These are phyloP conservation scores for Trichogramma dendrolimi DNA, from an alignment of 2,888 invertebrate species.

Conservation along the genomic window DNA sequence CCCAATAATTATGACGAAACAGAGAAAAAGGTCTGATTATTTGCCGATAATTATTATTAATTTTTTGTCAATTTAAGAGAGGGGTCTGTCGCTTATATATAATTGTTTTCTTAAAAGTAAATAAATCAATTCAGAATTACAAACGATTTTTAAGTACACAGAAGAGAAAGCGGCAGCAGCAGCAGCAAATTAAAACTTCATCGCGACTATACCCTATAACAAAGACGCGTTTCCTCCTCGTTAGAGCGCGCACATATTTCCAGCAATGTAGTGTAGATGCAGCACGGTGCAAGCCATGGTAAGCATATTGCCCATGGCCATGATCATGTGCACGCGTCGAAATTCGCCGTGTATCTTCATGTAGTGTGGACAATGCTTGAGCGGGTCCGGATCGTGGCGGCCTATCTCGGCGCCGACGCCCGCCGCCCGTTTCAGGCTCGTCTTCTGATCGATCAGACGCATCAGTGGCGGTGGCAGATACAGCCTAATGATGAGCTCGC, in stretches of 20 bases:
- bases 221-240: too few species aligned
- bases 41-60: too few species aligned
- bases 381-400: slow-evolving; percentile 64
- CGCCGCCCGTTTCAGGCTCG: slow-evolving; percentile 68
- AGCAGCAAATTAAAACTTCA: too few species aligned
- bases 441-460: slow-evolving; percentile 69
- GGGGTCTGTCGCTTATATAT: too few species aligned
- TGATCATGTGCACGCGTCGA: slow-evolving; percentile 70
- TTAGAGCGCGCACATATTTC: slow-evolving; percentile 51
- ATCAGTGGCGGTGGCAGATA: slow-evolving; percentile 73
- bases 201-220: too few species aligned
- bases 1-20: too few species aligned
- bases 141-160: too few species aligned
- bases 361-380: slow-evolving; percentile 76
- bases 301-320: slow-evolving; percentile 76
- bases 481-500: slow-evolving; percentile 73
- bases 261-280: slow-evolving; percentile 65
- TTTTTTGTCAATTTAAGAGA: too few species aligned
- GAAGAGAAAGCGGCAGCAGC: too few species aligned
- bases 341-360: slow-evolving; percentile 70
- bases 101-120: too few species aligned
- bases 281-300: slow-evolving; percentile 65
- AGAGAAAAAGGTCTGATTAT: too few species aligned
- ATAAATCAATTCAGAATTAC: too few species aligned
- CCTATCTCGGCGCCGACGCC: slow-evolving; percentile 79